These are phyloP conservation scores for Theretra japonica DNA, from an alignment of 2,888 invertebrate genomes.

Conservation along the genomic window DNA sequence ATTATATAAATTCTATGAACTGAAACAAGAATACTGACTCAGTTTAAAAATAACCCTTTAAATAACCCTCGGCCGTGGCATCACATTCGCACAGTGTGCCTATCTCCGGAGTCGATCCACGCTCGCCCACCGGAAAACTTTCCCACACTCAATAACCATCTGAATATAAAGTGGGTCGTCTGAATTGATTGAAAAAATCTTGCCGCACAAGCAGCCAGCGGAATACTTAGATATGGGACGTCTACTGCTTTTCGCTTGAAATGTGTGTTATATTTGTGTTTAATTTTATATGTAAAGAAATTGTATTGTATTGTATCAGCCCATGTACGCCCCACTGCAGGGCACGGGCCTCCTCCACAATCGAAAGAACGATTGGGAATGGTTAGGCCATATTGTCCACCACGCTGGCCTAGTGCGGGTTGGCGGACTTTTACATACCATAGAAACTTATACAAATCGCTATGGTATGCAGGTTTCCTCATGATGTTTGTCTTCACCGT, in stretches of 20 bases:
- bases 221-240: not conserved
- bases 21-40: not conserved
- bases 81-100: slow-evolving; percentile 36
- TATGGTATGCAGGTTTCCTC: no score
- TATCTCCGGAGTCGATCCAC: slow-evolving; percentile 48
- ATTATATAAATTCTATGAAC: not conserved
- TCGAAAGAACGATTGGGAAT: no score
- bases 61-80: not conserved
- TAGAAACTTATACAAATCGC: no score
- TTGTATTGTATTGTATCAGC: no score
- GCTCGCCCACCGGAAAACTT: slow-evolving; percentile 50
- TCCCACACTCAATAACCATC: slow-evolving; percentile 68
- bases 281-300: no score
- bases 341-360: no score
- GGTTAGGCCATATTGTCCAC: no score
- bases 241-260: not conserved
- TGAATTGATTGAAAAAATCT: slow-evolving; percentile 64
- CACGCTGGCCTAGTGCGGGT: no score
- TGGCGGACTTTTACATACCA: no score
- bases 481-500: no score
- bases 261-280: not conserved
- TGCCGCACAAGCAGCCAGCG: slow-evolving; percentile 5
- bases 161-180: slow-evolving; percentile 70
- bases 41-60: not conserved
- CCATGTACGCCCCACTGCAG: no score